Base-by-base conservation (phyloP, 1,140 invertebrate species). In the Drosophila truncata region DNA sequence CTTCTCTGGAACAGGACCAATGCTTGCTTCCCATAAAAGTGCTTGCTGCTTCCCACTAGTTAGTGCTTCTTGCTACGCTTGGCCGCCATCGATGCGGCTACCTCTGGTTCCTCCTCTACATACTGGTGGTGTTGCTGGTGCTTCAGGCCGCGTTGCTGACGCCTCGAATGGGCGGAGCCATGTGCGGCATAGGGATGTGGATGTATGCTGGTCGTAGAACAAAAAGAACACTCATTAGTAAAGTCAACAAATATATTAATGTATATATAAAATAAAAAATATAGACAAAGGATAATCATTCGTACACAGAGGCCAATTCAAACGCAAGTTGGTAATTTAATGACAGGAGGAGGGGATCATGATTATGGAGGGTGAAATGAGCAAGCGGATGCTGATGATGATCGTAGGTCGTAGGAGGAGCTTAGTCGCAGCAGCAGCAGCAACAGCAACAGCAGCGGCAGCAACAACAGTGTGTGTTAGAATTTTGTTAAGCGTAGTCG, bases 101-200 rank as follows among this genome's bases (percentile, higher is more conserved):
- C 20, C 37, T 46, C 70, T 46, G 39, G 76, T 35, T 35, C 64
- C 59, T 44, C 82, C 50, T 39, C 64, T 16, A 33, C 23, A 27
- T 25, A 47, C 23, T 47, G 46, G 23, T 47, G 46, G 23, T 86
- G 82, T n/a, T 76, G 82, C 14, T 76, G 77, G 20, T 88, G 73
- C 80, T 88, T 88, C 42, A 81, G 8, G 23, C 37, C 37, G 35
- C 86, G 85, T 20, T 88, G 86, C 18, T 76, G 74, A 18, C 85
- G 85, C 49, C 85, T 66, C 18, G 71, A 47, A 44, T 72, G 76
- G 6, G 50, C 77, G 35, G 74, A 75, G 65, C 54, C 39, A 39
- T 70, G 76, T 14, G 65, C 69, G 54, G 70, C 82, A 77, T 90
- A 90, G 16, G 85, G 86, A 91, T 90, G 85, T 66, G 82, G 71